A percentile compares a stretch with the other conserved stretches of the same genome.
These are phyloP conservation scores for Drosophila setosimentum DNA, from an alignment of 2,888 invertebrate genomes.

Conservation along the genomic window DNA sequence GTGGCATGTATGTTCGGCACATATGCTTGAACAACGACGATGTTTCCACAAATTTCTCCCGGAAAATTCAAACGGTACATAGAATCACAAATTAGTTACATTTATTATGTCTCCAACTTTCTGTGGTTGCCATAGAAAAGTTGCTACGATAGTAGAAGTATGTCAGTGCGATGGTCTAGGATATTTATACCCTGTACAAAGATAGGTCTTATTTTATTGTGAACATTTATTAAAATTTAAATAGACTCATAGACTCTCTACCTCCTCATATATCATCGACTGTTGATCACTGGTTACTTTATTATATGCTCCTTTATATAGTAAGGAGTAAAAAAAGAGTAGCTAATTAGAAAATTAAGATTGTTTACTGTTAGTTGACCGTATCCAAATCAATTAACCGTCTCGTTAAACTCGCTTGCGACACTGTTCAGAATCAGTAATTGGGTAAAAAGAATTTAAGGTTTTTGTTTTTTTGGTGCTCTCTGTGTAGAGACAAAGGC, in stretches of 20 bases:
- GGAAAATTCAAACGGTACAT: conserved; percentile 18
- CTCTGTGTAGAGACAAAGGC: background rate
- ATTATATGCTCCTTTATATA: background rate
- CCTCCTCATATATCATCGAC: rapidly evolving
- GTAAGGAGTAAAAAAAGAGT: background rate
- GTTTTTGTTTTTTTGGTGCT: conserved; percentile 1
- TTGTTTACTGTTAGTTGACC: conserved; percentile 6
- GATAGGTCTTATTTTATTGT: background rate
- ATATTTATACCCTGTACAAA: conserved; percentile 1
- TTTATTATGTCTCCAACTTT: conserved; percentile 46
- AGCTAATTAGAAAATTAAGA: background rate
- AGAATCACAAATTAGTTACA: conserved; percentile 23
- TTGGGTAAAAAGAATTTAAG: background rate
- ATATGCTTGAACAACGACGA: conserved; percentile 23
- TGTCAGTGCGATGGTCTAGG: background rate
- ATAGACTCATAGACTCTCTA: too few species aligned
- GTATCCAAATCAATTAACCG: conserved; percentile 10
- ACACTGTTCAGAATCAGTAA: background rate
- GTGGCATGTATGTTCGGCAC: background rate
- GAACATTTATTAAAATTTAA: too few species aligned
- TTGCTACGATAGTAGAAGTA: background rate
- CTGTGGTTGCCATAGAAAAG: conserved; percentile 17
- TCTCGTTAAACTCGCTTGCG: conserved; percentile 12
- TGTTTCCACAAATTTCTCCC: conserved; percentile 25
- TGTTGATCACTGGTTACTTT: background rate